Evolutionary conservation across 1,140 invertebrate genomes (phyloP).

Genomic region (Sycobia sp.): DNA sequence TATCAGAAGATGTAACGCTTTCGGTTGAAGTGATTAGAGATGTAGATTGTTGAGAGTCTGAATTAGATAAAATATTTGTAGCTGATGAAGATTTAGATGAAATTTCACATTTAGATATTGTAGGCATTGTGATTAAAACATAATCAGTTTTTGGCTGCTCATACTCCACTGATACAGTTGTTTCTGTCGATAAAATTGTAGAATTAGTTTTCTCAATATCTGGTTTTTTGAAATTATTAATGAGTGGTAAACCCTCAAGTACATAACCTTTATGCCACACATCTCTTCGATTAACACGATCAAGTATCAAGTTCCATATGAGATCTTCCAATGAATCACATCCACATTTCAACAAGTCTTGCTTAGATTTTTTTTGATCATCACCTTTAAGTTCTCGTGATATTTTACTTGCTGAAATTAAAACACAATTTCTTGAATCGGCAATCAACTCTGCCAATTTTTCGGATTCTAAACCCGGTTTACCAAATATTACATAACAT

Average conservation of each 20-base stretch:
- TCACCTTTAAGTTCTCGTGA: conserved; percentile 29
- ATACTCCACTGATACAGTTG: too few relatives aligned
- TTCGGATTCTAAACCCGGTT: conserved; percentile 62
- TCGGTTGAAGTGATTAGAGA: too few relatives aligned
- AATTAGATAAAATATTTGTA: too few relatives aligned
- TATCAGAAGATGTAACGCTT: neutral
- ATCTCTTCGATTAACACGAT: conserved; percentile 58
- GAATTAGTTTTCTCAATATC: neutral
- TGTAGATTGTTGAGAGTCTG: too few relatives aligned
- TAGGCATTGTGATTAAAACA: neutral
- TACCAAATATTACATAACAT: conserved; percentile 65
- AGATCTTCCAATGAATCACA: conserved; percentile 59
- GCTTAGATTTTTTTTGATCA: conserved; percentile 59
- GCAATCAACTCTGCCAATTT: conserved; percentile 62
- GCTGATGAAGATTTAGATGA: too few relatives aligned
- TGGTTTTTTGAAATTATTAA: conserved; percentile 52
- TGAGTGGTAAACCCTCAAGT: conserved; percentile 65
- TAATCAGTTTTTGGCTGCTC: neutral
- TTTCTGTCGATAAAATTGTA: neutral
- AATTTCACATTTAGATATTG: too few relatives aligned
- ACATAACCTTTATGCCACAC: conserved; percentile 66
- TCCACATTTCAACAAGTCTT: conserved; percentile 62
- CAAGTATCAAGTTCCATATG: conserved; percentile 59
- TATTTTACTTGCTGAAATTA: conserved; percentile 59
- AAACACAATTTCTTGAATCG: conserved; percentile 62